These are phyloP conservation scores for Temnothorax rugatulus DNA, from an alignment of 2,888 invertebrate species.

Conservation along the genomic window DNA sequence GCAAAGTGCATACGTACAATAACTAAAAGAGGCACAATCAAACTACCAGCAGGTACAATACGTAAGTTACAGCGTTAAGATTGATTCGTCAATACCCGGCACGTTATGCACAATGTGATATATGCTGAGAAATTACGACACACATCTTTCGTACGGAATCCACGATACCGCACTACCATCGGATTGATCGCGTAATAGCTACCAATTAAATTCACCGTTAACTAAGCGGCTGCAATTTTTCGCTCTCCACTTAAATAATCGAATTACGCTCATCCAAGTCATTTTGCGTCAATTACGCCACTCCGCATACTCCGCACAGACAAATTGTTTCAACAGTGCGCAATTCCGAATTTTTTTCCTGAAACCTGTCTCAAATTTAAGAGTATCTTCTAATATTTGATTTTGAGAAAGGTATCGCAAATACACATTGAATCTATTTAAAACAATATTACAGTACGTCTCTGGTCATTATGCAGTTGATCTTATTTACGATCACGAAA, in stretches of 20 bases:
- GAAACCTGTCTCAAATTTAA: not conserved
- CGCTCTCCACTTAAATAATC: constrained; percentile 25
- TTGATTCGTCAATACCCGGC: constrained; percentile 37
- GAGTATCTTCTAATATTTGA: not conserved
- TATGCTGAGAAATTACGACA: constrained; percentile 12
- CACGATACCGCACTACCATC: too few species aligned
- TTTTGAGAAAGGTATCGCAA: not conserved
- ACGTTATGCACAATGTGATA: constrained; percentile 2
- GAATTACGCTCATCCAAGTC: constrained; percentile 3
- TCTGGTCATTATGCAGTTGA: not conserved
- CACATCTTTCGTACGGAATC: not conserved
- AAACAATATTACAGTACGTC: not conserved
- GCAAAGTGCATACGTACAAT: constrained; percentile 23
- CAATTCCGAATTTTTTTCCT: not conserved
- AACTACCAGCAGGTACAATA: constrained; percentile 20
- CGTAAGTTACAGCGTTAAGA: constrained; percentile 45
- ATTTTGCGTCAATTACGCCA: not conserved
- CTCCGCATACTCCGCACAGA: not conserved
- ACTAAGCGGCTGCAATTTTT: constrained; percentile 31
- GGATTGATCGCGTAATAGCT: constrained; percentile 3
- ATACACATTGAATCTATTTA: not conserved
- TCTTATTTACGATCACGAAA: not conserved
- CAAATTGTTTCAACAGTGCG: constrained; percentile 7
- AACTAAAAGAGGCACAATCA: constrained; percentile 50
- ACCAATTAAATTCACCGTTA: constrained; percentile 8